Evolutionary conservation across 2,888 invertebrate species (phyloP), one percentile per base, ranked within the genome.

Genomic region (Apoda limacodes): DNA sequence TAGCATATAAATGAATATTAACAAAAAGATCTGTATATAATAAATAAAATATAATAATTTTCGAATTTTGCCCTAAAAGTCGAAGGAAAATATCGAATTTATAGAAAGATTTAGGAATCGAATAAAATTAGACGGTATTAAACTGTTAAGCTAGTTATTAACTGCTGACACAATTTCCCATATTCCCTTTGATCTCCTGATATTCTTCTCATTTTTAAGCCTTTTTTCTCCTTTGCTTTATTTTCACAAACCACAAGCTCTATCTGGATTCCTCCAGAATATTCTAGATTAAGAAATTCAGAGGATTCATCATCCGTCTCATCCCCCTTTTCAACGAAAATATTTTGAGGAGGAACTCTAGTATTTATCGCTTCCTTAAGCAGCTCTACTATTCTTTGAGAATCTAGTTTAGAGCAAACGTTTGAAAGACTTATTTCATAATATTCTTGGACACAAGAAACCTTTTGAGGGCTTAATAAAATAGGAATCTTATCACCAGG

Each of bases 101-200:
- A n/a, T n/a, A n/a, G n/a, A n/a, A n/a, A n/a, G n/a, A n/a, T n/a
- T n/a, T n/a, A n/a, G n/a, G n/a, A n/a, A n/a, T n/a, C n/a, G n/a
- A n/a, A n/a, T n/a, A n/a, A n/a, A n/a, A n/a, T n/a, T n/a, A n/a
- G n/a, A n/a, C n/a, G n/a, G n/a, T n/a, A n/a, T 46, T 69, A 91
- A 59, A 90, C 90, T 34, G 90, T 90, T 81, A 94, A 87, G 59
- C 92, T 92, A 28, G 91, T 91, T 36, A 94, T 92, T 49, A 95
- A 71, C 68, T 93, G 92, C 59, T 93, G 90, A 65, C 94, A 94
- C 22, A 94, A 82, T 63, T 92, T 91, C 40, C 91, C 92, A 57
- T 93, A 94, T 57, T 93, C 92, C 46, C 89, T 82, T 65, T 92
- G 92, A 66, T 95, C 94, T 4, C 94, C 94, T 0, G 93, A 93